These are phyloP conservation scores for Cyanistes caeruleus DNA, from an alignment of 2,113 vertebrate genomes.

Conservation along the genomic window DNA sequence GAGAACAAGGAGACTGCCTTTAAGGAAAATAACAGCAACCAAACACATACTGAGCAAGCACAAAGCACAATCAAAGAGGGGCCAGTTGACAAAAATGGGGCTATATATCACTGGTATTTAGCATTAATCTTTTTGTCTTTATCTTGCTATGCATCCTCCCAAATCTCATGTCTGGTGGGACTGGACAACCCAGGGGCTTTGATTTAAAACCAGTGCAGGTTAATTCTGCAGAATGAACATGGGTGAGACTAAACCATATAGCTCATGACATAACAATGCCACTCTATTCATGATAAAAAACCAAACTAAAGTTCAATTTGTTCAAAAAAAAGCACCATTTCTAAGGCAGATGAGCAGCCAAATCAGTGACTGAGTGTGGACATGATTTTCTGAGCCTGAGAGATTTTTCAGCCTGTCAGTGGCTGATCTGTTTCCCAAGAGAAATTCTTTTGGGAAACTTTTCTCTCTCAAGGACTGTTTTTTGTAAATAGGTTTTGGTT, in stretches of 20 bases:
- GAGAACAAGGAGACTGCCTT: neutral
- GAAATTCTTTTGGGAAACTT: too few species aligned
- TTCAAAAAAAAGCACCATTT: neutral
- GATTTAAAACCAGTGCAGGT: neutral
- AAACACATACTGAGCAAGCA: fast-evolving
- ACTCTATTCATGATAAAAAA: neutral
- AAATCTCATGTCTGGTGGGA: neutral
- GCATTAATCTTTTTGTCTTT: neutral
- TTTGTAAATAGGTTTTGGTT: too few species aligned
- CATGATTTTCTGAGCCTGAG: too few species aligned
- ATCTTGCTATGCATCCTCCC: neutral
- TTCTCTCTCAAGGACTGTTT: too few species aligned
- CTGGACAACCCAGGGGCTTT: neutral
- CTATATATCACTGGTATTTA: neutral
- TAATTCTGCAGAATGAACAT: neutral
- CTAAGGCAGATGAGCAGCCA: neutral
- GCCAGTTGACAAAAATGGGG: neutral
- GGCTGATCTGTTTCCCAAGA: too few species aligned
- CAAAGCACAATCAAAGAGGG: neutral
- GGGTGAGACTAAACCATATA: neutral
- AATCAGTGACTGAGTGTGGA: neutral
- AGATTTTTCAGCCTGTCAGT: too few species aligned
- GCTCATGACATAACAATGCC: neutral
- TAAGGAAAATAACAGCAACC: neutral
- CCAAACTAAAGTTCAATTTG: neutral